A percentile compares a stretch with the other conserved stretches of the same genome.
Evolutionary conservation across 2,113 vertebrate genomes (phyloP).

Genomic region (Neolamprologus tretocephalus): DNA sequence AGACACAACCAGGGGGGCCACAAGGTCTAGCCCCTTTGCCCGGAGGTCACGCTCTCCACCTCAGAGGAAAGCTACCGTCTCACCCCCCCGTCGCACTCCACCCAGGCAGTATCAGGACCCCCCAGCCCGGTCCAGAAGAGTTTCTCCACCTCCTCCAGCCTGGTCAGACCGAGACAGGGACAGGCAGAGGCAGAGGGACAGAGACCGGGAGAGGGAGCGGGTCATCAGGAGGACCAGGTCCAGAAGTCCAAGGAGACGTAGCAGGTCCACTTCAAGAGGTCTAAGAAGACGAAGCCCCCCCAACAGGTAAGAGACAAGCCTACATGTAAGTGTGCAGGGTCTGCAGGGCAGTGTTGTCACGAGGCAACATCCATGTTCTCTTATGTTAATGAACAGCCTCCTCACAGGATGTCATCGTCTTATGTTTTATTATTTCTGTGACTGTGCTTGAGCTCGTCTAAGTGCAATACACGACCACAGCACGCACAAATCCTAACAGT

Average conservation of each 20-base stretch:
- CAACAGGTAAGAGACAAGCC: conserved; percentile 32
- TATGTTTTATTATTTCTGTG: not conserved
- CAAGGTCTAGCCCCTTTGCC: not conserved
- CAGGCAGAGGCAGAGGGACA: not conserved
- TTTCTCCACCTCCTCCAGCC: conserved; percentile 25
- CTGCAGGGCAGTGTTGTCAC: not conserved
- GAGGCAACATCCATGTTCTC: not conserved
- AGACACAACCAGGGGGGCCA: not conserved
- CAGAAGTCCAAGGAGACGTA: conserved; percentile 51
- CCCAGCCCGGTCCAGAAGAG: conserved; percentile 23
- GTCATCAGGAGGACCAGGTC: conserved; percentile 28
- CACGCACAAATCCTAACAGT: not conserved
- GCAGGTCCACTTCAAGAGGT: not conserved
- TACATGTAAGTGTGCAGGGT: not conserved
- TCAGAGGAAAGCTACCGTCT: not conserved
- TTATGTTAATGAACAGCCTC: not conserved
- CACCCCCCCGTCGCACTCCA: conserved; percentile 49
- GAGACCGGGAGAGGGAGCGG: conserved; percentile 26
- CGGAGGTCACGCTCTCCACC: conserved; percentile 26
- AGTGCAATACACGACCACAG: not conserved
- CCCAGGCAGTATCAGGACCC: conserved; percentile 68
- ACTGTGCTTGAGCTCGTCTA: not conserved
- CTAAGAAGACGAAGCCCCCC: conserved; percentile 46
- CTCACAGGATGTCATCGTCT: not conserved
- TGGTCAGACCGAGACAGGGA: conserved; percentile 35